Percentiles rank a stretch among this genome's conserved stretches.
These are phyloP conservation scores for Isotomurus palustris DNA, from an alignment of 2,888 invertebrate species.

Conservation along the genomic window DNA sequence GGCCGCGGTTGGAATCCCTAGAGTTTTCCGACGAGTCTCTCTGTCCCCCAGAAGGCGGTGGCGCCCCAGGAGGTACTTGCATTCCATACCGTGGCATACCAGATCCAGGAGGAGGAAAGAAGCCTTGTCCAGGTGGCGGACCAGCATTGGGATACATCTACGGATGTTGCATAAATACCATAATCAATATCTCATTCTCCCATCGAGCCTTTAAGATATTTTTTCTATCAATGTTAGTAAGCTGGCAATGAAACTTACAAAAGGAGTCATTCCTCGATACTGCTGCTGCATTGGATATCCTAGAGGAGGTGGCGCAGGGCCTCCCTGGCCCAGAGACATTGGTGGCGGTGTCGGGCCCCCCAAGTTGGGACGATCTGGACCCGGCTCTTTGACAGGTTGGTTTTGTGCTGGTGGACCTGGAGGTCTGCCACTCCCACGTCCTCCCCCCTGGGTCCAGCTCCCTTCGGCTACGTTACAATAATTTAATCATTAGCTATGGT, in stretches of 20 bases:
- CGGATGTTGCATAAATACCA: neutral
- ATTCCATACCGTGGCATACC: conserved; percentile 40
- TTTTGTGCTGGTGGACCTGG: conserved; percentile 55
- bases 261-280: conserved; percentile 39
- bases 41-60: conserved; percentile 29
- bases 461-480: conserved; percentile 38
- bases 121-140: conserved; percentile 27
- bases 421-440: conserved; percentile 38
- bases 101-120: conserved; percentile 33
- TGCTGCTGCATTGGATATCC: conserved; percentile 41
- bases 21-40: conserved; percentile 16
- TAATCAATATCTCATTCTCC: no score
- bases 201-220: no score
- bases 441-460: conserved; percentile 47
- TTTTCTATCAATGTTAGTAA: conserved; percentile 1
- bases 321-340: conserved; percentile 46
- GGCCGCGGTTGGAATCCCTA: conserved; percentile 15
- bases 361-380: conserved; percentile 40
- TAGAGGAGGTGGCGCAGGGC: conserved; percentile 43
- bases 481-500: no score
- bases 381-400: conserved; percentile 57
- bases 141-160: conserved; percentile 38
- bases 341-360: conserved; percentile 46
- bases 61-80: conserved; percentile 42
- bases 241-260: conserved; percentile 25